Base-by-base conservation (phyloP, 2,888 invertebrate genomes). In the Tridacna gigas region DNA sequence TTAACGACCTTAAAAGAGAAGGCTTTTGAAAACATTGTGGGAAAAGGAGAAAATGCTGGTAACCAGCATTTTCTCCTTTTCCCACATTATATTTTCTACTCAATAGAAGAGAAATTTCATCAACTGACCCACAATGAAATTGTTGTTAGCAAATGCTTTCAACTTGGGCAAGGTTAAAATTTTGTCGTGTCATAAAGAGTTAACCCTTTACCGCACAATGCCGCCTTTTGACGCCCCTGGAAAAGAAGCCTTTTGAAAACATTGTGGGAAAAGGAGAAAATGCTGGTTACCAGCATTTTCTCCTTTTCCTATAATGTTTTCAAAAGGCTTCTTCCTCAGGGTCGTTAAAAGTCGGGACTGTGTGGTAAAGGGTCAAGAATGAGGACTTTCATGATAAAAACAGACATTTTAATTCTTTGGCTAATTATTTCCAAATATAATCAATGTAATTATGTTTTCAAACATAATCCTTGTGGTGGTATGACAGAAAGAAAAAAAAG, bases 401-500 rank as follows among this genome's bases (percentile, higher is more conserved):
- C 7, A 48, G 71, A 22, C 51, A 71, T 71, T 71, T 63, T 71
- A 71, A 71, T 71, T 71, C 51, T 71, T 71, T 71, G 51, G 15
- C 71, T 71, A 71, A 71, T 71, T 71, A 71, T 71, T 71, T 71
- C 51, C 20, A 51, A 37, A 37, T 37, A 71, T 71, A 71, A 48
- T 51, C 71, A 71, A 51, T 71, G 51, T 51, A 71, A 71, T 71
- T 71, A 71, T 51, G 71, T 71, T 51, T 71, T 51, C 71, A 71
- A 71, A 71, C 45, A 45, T 71, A 51, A 71, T 71, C 25, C 71
- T 51, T 11, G 25, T 47, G 20, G 15, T 71, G 71, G 51, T 45
- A 51, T 22, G 71, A 71, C 51, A 71, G 71, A 51, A 9, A 25
- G 63, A 25, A 51, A 51, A 71, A 71, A 71, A 71, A 25, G 71